Evolutionary conservation across 2,797 vertebrate genomes (phyloP), one percentile per base, ranked within the genome.

Genomic region (Myotis findleyi): DNA sequence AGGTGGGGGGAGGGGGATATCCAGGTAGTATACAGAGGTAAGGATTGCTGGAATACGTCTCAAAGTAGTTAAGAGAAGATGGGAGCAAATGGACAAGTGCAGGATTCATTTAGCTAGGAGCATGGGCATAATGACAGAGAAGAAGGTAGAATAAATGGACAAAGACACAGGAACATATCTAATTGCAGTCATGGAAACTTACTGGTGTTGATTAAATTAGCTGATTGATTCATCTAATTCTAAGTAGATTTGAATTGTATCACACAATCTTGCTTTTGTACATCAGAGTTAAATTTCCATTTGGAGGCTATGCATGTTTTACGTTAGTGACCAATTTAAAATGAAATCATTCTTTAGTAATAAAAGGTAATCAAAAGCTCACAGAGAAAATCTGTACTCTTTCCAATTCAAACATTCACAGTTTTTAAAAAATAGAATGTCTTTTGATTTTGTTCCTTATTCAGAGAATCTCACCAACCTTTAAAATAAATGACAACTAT

Each of bases 401-500:
- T 94, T 95, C 71, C 53, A 76, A 75, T 79, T 80, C 64, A 87
- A 92, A 79, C 38, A 41, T 79, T 62, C 57, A 72, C 47, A 92
- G 75, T 64, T 79, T 93, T 85, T 87, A 41, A 69, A 89, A 64
- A 85, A 72, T 88, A 53, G 36, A 94, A 4, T 83, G 49, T 3
- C 8, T 17, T 93, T 96, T 89, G 27, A 73, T 87, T 87, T 96
- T 84, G 16, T 90, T 89, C 30, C 41, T 87, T 90, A 68, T 36
- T 89, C 25, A 92, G 4, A 86, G n/a, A 59, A 47, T 68, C 82
- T 90, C 33, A 94, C 59, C 38, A 90, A 23, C 27, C 49, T 92
- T 85, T 87, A 76, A 90, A 76, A 36, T 82, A 66, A 21, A 89
- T 83, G 36, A 94, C 93, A 92, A 94, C 95, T 94, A 91, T 80